Conservation (phyloP, 2,113 vertebrate genomes). For the Penelope pileata region DNA sequence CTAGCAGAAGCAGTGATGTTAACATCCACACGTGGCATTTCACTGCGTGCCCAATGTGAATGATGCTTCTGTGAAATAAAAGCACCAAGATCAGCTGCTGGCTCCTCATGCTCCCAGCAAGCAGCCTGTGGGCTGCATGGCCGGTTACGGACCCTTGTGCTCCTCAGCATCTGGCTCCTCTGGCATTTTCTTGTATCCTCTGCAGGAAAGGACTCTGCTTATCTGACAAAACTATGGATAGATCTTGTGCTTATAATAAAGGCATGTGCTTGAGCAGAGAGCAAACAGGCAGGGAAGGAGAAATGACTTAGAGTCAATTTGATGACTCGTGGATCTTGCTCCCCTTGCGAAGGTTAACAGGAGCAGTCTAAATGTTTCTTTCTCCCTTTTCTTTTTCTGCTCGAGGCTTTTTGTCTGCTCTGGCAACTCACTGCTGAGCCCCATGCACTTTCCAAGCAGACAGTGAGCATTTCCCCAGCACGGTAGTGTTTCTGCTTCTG, state of each 20-base stretch:
- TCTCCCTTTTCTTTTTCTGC: background rate
- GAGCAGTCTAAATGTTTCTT: background rate
- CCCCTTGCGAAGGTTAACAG: fast-evolving
- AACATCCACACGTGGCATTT: background rate
- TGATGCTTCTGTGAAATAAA: fast-evolving
- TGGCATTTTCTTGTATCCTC: background rate
- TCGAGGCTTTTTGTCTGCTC: background rate
- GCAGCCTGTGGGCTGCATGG: background rate
- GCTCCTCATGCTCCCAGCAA: fast-evolving
- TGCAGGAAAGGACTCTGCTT: background rate
- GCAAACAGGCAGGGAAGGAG: background rate
- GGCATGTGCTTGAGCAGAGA: background rate
- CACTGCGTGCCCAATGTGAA: fast-evolving
- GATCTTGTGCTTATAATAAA: background rate
- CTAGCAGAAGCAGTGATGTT: background rate
- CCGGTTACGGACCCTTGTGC: background rate
- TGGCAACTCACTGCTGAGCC: background rate
- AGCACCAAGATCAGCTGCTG: background rate
- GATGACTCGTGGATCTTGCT: background rate
- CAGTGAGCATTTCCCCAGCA: background rate
- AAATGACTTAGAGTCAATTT: background rate
- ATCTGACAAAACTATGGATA: background rate
- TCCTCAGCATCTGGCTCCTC: background rate
- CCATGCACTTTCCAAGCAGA: background rate
- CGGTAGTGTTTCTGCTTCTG: background rate